These are phyloP conservation scores for Prorops nasuta DNA, from an alignment of 1,140 invertebrate species.

Conservation along the genomic window DNA sequence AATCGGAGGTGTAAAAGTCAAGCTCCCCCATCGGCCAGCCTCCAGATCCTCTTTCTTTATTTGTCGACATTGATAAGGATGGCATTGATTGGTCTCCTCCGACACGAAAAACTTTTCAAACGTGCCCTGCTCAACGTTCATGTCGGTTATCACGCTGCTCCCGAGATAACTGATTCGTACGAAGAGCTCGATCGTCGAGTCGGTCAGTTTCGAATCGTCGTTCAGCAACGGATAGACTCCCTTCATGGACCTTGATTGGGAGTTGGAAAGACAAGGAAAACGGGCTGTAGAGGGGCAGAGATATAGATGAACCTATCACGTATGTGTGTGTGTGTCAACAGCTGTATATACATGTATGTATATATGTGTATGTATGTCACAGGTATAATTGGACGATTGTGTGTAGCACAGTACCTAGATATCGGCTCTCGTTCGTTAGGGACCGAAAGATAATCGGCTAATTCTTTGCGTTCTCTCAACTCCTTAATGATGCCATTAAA, in stretches of 20 bases:
- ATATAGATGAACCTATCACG: no score
- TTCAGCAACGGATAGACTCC: conserved; percentile 24
- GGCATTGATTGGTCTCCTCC: conserved; percentile 27
- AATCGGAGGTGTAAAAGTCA: conserved; percentile 9
- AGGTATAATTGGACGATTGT: no score
- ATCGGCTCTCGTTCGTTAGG: conserved; percentile 34
- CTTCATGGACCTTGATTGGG: conserved; percentile 39
- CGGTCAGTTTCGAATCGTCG: conserved; percentile 14
- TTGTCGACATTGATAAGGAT: conserved; percentile 34
- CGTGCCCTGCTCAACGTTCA: conserved; percentile 12
- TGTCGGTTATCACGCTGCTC: conserved; percentile 38
- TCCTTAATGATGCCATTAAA: conserved; percentile 41
- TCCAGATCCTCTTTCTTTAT: conserved; percentile 21
- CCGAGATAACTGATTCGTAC: conserved; percentile 39
- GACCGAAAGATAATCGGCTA: conserved; percentile 26
- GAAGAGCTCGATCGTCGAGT: conserved; percentile 28
- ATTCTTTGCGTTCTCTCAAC: conserved; percentile 30
- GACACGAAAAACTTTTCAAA: conserved; percentile 24
- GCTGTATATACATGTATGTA: no score
- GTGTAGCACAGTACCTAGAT: no score
- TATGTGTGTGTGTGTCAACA: no score
- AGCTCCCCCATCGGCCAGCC: conserved; percentile 14
- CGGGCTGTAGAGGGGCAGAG: no score
- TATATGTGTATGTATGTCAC: no score
- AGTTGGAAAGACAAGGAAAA: no score